Base-by-base conservation (phyloP, 1,140 invertebrate genomes). In the Drosophila malerkotliana region DNA sequence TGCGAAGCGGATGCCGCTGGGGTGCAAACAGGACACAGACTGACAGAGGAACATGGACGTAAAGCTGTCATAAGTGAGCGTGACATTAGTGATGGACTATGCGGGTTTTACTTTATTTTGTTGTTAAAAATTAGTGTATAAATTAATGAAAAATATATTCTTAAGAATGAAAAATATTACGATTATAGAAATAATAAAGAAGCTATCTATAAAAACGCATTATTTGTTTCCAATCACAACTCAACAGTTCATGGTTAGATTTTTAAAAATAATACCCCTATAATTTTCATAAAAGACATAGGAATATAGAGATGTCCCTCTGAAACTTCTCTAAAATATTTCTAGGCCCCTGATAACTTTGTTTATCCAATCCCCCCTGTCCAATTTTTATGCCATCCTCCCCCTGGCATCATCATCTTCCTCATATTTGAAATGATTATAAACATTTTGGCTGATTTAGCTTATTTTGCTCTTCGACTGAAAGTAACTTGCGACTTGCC, bases 361-460 rank as follows among this genome's bases (percentile, higher is more conserved):
- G 14, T 12, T 44, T 52, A 9, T 32, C 32, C 49, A 56, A 15
- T 26, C 47, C 15, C 9, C 14, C 15, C 12, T 4, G 32, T 18
- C 15, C 15, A 32, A 18, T 21, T 15, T 10, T 58, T 6, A 18
- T 9, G 2, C 44, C 41, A 44, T 59, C 53, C 4, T 26, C 26
- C 9, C 15, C 18, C 4, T 12, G 41, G 49, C 53, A 53, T 44
- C 68, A 57, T 66, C 69, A 67, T 67, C 41, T 63, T 59, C 57
- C 60, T 73, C 62, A 77, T 77, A 60, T 48, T 72, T 55, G 45
- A 69, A 77, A 88, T 88, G 83, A 87, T 88, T 87, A 73, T 82
- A 77, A 88, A 64, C 72, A 88, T 87, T 88, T 85, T 76, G 75
- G 78, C 82, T 87, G 82, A 87, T 87, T 87, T 87, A 81, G 78